phyloP scores from a whole-genome alignment of 2,113 vertebrate genomes.

The Hypanus sabinus region DNA sequence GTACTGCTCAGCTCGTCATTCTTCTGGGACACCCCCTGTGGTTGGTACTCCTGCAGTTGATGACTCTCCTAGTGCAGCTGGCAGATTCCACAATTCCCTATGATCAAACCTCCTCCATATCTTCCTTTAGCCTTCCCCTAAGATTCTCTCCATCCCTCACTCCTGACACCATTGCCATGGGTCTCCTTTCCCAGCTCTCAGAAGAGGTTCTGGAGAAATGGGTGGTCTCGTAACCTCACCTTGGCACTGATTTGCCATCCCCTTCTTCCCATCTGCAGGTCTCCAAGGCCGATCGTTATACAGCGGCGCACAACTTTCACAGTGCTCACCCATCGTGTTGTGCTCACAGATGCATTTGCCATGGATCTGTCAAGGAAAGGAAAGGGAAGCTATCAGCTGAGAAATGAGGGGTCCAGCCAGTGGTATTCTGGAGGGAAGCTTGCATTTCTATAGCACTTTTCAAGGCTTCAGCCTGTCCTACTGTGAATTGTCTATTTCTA shows the following conservation, averaged over 20 bases:
- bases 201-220: background rate
- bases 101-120: too few relatives aligned
- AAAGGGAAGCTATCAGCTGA: background rate
- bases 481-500: background rate
- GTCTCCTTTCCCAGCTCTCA: background rate
- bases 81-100: too few relatives aligned
- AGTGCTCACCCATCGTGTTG: constrained; percentile 86
- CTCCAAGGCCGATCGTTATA: constrained; percentile 90
- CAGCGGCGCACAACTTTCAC: constrained; percentile 73
- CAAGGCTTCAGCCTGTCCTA: background rate
- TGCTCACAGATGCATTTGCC: constrained; percentile 92
- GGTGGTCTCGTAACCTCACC: constrained; percentile 63
- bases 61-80: too few relatives aligned
- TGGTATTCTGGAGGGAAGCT: background rate
- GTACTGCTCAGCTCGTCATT: too few relatives aligned
- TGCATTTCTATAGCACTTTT: background rate
- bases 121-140: too few relatives aligned
- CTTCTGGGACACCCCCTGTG: too few relatives aligned
- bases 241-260: constrained; percentile 76
- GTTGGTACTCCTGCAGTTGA: too few relatives aligned
- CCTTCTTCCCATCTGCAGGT: constrained; percentile 79
- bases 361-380: constrained; percentile 64
- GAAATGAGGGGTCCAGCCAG: background rate
- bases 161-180: background rate
- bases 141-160: background rate